These are phyloP conservation scores for Carabus problematicus DNA, from an alignment of 2,888 invertebrate genomes.

Conservation along the genomic window DNA sequence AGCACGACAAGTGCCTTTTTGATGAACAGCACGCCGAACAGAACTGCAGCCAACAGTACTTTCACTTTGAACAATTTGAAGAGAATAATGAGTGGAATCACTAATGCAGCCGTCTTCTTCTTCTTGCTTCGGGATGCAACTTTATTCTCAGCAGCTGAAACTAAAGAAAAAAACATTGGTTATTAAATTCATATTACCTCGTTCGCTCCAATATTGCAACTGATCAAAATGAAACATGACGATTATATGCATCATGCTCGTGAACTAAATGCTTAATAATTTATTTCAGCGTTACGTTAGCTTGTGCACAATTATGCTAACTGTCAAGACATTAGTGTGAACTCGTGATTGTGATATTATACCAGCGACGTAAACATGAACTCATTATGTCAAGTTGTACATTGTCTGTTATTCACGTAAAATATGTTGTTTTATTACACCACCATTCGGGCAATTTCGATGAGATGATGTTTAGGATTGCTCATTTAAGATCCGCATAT, in stretches of 20 bases:
- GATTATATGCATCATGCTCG: neutral
- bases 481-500: too few species aligned
- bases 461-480: too few species aligned
- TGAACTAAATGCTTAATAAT: neutral
- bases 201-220: too few species aligned
- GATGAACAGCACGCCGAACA: slow-evolving; percentile 69
- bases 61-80: slow-evolving; percentile 66
- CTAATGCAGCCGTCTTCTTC: slow-evolving; percentile 61
- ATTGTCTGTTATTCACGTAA: too few species aligned
- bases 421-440: too few species aligned
- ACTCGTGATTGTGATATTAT: neutral
- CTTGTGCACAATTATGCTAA: neutral
- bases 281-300: neutral
- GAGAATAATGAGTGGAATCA: slow-evolving; percentile 64
- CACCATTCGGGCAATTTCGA: too few species aligned
- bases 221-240: slow-evolving; percentile 1
- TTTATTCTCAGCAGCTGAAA: slow-evolving; percentile 18
- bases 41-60: slow-evolving; percentile 66
- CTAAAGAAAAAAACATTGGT: slow-evolving; percentile 5
- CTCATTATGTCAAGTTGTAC: neutral
- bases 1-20: slow-evolving; percentile 71
- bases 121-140: slow-evolving; percentile 61
- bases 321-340: neutral
- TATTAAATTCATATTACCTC: neutral
- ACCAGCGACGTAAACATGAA: neutral